Percentiles rank a stretch among this genome's conserved stretches.
Conservation (phyloP, 1,140 invertebrate genomes). For the Propsilocerus akamusi region DNA sequence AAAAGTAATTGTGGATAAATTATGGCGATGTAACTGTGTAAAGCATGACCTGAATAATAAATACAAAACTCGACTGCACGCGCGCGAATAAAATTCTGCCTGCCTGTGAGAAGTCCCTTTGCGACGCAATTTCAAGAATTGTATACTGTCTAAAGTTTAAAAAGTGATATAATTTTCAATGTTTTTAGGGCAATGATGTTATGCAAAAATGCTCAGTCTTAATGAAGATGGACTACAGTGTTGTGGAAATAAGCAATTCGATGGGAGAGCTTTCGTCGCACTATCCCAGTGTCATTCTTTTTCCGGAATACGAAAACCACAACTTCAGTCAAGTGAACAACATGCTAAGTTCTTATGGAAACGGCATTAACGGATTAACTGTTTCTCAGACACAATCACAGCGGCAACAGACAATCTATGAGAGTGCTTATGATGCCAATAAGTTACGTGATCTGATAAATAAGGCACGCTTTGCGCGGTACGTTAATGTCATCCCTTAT, state of each 20-base stretch:
- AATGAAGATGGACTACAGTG: slow-evolving; percentile 40
- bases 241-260: slow-evolving; percentile 40
- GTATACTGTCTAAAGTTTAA: no score
- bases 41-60: no score
- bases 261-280: slow-evolving; percentile 52
- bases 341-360: slow-evolving; percentile 1
- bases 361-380: slow-evolving; percentile 9
- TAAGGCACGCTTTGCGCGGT: slow-evolving; percentile 35
- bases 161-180: background rate
- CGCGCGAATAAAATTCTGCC: no score
- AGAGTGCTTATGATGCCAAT: slow-evolving; percentile 35
- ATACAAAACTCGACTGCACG: no score
- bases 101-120: no score
- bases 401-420: slow-evolving; percentile 36
- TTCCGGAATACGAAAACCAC: slow-evolving; percentile 44
- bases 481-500: slow-evolving; percentile 8
- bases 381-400: slow-evolving; percentile 15
- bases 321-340: slow-evolving; percentile 11
- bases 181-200: slow-evolving; percentile 32
- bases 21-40: no score
- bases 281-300: slow-evolving; percentile 52
- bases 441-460: slow-evolving; percentile 40
- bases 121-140: no score
- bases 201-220: slow-evolving; percentile 42
- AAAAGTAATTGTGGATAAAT: no score